Conservation (phyloP, 92 coral and sea anemone genomes). For the Epizoanthus fatuus region DNA sequence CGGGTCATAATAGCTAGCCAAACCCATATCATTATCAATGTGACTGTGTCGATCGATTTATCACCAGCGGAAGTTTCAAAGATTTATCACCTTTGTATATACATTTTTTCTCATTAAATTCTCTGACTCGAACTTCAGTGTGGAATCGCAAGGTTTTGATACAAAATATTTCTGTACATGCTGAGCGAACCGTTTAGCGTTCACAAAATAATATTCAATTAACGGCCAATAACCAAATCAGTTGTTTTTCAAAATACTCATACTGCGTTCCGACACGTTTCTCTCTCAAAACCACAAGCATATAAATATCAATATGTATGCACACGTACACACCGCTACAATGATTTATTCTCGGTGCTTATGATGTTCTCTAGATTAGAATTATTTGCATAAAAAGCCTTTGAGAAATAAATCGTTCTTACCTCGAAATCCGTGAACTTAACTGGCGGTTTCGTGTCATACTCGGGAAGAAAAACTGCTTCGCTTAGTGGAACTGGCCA, state of each 20-base stretch:
- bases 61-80: conserved; percentile 12
- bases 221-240: background rate
- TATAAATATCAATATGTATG: conserved; percentile 2
- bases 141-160: background rate
- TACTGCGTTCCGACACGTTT: conserved; percentile 9
- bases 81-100: background rate
- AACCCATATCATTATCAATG: background rate
- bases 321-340: background rate
- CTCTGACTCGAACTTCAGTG: background rate
- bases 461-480: conserved; percentile 94
- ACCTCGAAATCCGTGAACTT: conserved; percentile 97
- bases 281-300: conserved; percentile 9
- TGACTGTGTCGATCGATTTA: background rate
- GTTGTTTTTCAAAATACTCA: background rate
- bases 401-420: background rate
- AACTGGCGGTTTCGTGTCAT: conserved; percentile 96
- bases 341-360: background rate
- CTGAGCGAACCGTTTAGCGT: background rate
- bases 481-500: conserved; percentile 99
- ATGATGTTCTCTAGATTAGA: background rate
- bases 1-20: background rate
- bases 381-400: conserved; percentile 3
- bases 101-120: background rate
- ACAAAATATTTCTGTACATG: background rate
- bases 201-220: background rate